Evolutionary conservation across 2,888 invertebrate species (phyloP).

Genomic region (Orthosia gracilis): DNA sequence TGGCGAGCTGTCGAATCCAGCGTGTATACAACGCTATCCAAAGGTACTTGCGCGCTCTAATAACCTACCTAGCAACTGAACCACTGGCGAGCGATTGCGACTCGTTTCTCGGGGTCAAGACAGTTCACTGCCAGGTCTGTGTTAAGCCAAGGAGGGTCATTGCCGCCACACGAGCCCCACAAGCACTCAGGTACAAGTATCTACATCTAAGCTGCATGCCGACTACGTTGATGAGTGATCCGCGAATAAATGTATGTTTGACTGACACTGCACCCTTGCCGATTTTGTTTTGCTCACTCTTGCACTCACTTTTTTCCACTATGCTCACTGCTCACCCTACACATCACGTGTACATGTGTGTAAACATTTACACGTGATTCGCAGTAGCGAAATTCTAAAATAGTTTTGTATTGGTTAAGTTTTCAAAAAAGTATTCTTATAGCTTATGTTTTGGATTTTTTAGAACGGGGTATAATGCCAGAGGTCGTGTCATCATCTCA

Average conservation of each 20-base stretch:
- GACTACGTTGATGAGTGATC: constrained; percentile 30
- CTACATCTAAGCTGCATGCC: constrained; percentile 60
- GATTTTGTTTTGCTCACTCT: constrained; percentile 19
- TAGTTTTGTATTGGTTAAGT: background rate
- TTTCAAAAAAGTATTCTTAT: background rate
- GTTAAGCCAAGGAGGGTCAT: constrained; percentile 76
- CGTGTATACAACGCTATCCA: constrained; percentile 45
- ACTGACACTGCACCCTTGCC: constrained; percentile 24
- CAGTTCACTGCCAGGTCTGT: constrained; percentile 80
- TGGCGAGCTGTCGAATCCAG: constrained; percentile 45
- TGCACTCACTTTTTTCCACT: background rate
- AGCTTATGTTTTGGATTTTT: background rate
- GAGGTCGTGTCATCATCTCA: constrained; percentile 12
- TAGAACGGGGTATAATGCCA: background rate
- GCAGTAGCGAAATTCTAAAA: background rate
- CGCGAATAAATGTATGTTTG: constrained; percentile 14
- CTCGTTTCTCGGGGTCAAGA: constrained; percentile 74
- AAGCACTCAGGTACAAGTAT: constrained; percentile 71
- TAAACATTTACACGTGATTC: background rate
- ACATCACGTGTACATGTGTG: background rate
- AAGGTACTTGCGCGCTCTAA: constrained; percentile 71
- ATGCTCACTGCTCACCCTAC: background rate
- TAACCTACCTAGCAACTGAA: constrained; percentile 74
- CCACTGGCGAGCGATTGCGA: constrained; percentile 68
- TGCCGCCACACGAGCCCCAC: constrained; percentile 71